These are phyloP conservation scores for Nipponia nippon DNA, from an alignment of 2,113 vertebrate genomes.

Conservation along the genomic window DNA sequence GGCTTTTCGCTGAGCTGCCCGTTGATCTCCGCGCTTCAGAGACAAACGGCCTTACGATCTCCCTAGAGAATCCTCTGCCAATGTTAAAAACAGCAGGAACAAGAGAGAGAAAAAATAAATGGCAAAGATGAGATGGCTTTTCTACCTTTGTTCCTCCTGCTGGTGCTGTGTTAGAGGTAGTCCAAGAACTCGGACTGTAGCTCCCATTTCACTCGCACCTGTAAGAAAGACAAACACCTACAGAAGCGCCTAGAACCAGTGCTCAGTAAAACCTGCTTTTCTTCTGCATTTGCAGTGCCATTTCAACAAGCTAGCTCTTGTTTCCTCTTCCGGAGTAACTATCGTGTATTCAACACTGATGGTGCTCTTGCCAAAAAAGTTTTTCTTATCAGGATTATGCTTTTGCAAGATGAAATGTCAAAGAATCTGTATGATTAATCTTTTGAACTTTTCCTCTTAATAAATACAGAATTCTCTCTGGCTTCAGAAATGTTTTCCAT, in stretches of 20 bases:
- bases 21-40: neutral
- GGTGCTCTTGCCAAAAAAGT: neutral
- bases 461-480: neutral
- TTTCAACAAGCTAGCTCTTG: constrained; percentile 5
- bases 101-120: neutral
- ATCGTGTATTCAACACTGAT: neutral
- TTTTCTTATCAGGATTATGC: neutral
- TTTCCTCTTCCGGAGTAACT: neutral
- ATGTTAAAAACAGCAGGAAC: neutral
- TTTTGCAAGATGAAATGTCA: constrained; percentile 16
- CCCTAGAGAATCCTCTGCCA: neutral
- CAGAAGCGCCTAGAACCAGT: neutral
- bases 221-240: neutral
- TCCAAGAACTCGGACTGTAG: neutral
- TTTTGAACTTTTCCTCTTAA: neutral
- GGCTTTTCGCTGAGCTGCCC: neutral
- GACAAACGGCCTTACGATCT: neutral
- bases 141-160: neutral
- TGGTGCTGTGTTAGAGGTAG: neutral
- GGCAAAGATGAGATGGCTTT: neutral
- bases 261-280: neutral
- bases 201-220: neutral
- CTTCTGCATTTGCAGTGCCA: neutral
- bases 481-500: neutral
- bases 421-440: neutral